These are phyloP conservation scores for Damaliscus lunatus DNA, from an alignment of 2,113 vertebrate species.

Conservation along the genomic window DNA sequence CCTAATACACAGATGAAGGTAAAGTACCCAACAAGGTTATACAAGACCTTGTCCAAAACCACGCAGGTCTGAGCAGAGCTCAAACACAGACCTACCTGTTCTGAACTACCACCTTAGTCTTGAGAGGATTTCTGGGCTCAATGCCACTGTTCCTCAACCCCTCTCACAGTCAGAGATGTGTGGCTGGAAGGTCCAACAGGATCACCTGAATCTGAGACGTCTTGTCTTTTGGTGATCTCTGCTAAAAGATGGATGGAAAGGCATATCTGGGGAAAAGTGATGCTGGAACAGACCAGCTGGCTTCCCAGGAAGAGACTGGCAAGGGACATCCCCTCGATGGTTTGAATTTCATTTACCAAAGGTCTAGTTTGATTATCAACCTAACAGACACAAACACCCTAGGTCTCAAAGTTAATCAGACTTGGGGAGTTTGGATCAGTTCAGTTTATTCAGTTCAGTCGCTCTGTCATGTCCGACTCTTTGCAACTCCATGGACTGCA, in stretches of 20 bases:
- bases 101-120: not conserved
- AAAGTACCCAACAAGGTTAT: not conserved
- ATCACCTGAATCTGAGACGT: not conserved
- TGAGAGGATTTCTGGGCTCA: not conserved
- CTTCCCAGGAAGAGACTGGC: not conserved
- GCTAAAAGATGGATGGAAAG: not conserved
- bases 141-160: not conserved
- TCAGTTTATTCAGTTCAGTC: not conserved
- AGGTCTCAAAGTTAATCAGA: not conserved
- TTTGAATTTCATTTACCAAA: slow-evolving; percentile 35
- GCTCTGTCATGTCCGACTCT: not conserved
- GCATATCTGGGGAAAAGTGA: not conserved
- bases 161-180: not conserved
- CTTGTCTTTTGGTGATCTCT: not conserved
- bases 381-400: not conserved
- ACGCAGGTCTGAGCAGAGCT: not conserved
- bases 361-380: not conserved
- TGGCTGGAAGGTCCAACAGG: not conserved
- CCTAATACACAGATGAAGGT: not conserved
- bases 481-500: not conserved
- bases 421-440: not conserved
- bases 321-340: not conserved
- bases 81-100: not conserved
- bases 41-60: not conserved
- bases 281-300: not conserved